These are phyloP conservation scores for Drosophila quinaria DNA, from an alignment of 2,888 invertebrate genomes.

Conservation along the genomic window DNA sequence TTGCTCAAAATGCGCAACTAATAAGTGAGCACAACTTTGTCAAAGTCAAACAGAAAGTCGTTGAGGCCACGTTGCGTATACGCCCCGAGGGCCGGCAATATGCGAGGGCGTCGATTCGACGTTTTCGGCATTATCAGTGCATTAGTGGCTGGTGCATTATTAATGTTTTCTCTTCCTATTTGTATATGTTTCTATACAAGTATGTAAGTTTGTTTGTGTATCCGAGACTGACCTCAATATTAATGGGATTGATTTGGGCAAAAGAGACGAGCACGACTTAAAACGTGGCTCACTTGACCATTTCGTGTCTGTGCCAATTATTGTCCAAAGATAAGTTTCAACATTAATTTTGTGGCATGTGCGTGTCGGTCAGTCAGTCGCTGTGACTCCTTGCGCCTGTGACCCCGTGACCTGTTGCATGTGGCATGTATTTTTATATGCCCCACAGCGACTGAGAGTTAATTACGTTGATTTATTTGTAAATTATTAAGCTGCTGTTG, in stretches of 20 bases:
- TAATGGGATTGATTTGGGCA: slow-evolving; percentile 49
- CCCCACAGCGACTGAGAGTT: slow-evolving; percentile 46
- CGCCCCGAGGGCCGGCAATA: slow-evolving; percentile 23
- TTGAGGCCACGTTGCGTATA: slow-evolving; percentile 22
- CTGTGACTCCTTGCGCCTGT: slow-evolving; percentile 8
- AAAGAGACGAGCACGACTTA: slow-evolving; percentile 18
- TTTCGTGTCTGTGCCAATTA: slow-evolving; percentile 57
- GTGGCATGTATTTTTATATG: slow-evolving; percentile 15
- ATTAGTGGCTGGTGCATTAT: slow-evolving; percentile 71
- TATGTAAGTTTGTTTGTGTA: neutral
- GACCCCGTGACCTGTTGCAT: slow-evolving; percentile 76
- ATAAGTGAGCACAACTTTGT: slow-evolving; percentile 68
- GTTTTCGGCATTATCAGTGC: slow-evolving; percentile 66
- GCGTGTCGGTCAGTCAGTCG: slow-evolving; percentile 38
- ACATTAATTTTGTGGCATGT: slow-evolving; percentile 40
- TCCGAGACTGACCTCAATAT: slow-evolving; percentile 32
- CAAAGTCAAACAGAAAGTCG: slow-evolving; percentile 74
- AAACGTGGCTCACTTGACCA: slow-evolving; percentile 15
- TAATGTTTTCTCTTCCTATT: slow-evolving; percentile 60
- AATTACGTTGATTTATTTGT: slow-evolving; percentile 78
- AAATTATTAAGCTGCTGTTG: slow-evolving; percentile 53
- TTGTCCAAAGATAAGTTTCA: slow-evolving; percentile 46
- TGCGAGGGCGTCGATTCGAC: slow-evolving; percentile 44
- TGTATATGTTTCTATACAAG: slow-evolving; percentile 26
- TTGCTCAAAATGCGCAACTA: slow-evolving; percentile 56